Evolutionary conservation across 2,797 vertebrate species (phyloP).

Genomic region (Clarias fuscus): DNA sequence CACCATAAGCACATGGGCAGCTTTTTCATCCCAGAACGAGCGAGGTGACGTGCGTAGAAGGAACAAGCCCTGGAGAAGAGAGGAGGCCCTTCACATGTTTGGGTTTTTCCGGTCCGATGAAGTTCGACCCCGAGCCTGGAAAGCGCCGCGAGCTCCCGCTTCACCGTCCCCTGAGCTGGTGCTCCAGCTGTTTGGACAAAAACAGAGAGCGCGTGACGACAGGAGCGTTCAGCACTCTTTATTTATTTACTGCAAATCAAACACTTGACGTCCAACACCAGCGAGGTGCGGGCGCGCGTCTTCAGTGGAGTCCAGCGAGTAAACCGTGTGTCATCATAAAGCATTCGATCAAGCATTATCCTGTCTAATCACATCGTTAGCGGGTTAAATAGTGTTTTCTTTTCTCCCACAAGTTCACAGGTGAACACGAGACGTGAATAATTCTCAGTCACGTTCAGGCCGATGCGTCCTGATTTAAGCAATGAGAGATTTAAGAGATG

Average conservation of each 20-base stretch:
- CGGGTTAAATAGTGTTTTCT: neutral
- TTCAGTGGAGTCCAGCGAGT: neutral
- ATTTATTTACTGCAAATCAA: constrained; percentile 46
- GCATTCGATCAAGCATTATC: neutral
- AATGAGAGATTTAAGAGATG: too few species aligned
- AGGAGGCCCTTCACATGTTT: neutral
- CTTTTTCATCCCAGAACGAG: constrained; percentile 14
- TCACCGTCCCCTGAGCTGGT: constrained; percentile 30
- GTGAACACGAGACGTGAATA: too few species aligned
- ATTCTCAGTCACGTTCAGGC: neutral
- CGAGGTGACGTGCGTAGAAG: neutral
- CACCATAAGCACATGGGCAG: constrained; percentile 5
- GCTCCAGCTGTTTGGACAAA: constrained; percentile 48
- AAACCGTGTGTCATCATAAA: neutral
- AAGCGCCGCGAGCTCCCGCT: constrained; percentile 28
- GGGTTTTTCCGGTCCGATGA: neutral
- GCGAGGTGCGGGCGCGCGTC: neutral
- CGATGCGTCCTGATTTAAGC: neutral
- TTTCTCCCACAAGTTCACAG: neutral
- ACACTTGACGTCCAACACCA: constrained; percentile 28
- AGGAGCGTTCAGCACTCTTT: neutral
- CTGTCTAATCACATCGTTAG: neutral
- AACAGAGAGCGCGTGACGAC: constrained; percentile 23
- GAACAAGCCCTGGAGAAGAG: neutral
- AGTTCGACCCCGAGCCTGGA: constrained; percentile 12